Evolutionary conservation across 2,797 vertebrate genomes (phyloP), one percentile per base, ranked within the genome.

Genomic region (Gobionotothen gibberifrons): DNA sequence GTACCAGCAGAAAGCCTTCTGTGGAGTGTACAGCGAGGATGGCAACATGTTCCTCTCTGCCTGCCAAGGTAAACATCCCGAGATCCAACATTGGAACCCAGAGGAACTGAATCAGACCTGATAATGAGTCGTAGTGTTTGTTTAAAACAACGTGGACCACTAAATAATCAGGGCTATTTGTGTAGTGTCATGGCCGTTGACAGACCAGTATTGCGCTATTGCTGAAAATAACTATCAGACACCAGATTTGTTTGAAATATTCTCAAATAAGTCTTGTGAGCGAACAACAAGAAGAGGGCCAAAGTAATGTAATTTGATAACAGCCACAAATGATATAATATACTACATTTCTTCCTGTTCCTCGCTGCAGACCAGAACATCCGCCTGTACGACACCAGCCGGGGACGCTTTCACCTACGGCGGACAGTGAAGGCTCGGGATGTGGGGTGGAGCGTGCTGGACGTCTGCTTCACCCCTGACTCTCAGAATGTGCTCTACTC

Each of bases 1-100:
- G 5, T 98, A 97, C 88, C 93, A 95, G 70, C 97, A 98, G 94
- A 98, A 98, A 92, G 96, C 95, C 32, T 98, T 98, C 93, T 98
- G 97, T 77, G 97, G 97, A 10, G 89, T 98, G 54, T 98, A 97
- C 92, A 97, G 96, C 39, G 92, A 95, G 56, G 94, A 97, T 79
- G 97, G 97, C 73, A 91, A 94, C 63, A 92, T 96, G 90, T 97
- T 98, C 90, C 96, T 98, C 74, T 97, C 97, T 4, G 96, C 97
- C 76, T 98, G 97, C 87, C 97, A 98, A 95, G 97, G 97, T 98
- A 87, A 92, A 89, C 66, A 77, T 65, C 16, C 51, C 6, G 0
- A 63, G 16, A 72, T 82, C 80, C 62, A 69, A 71, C 57, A 43
- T n/a, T 43, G 82, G 57, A 81, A 62, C 70, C 75, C 43, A 47